A percentile compares a stretch with the other conserved stretches of the same genome.
Evolutionary conservation across 1,140 invertebrate genomes (phyloP).

Genomic region (Portunus trituberculatus): DNA sequence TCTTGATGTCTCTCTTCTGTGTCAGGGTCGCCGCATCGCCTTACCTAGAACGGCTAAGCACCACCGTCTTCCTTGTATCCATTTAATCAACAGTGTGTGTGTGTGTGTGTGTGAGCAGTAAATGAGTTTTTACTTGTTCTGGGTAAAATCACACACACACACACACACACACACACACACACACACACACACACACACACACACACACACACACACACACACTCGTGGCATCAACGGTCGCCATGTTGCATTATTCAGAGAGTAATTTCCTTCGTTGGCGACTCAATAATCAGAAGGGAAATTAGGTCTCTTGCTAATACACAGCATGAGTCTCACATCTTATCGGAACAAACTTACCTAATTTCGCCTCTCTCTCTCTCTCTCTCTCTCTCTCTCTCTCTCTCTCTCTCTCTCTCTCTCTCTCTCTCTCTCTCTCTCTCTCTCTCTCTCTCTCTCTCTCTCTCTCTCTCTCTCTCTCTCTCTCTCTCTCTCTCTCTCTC

Average conservation of each 20-base stretch:
- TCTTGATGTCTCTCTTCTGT: background rate
- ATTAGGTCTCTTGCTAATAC: conserved; percentile 3
- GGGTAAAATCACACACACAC: background rate
- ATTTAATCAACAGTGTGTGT: background rate
- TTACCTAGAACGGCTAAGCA: background rate
- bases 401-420: background rate
- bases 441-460: conserved; percentile 1
- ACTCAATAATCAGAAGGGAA: conserved; percentile 22
- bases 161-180: conserved; percentile 20
- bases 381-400: conserved; percentile 11
- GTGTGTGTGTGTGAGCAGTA: background rate
- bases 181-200: conserved; percentile 10
- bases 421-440: conserved; percentile 17
- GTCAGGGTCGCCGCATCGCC: background rate
- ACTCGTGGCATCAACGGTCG: background rate
- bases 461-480: too few relatives aligned
- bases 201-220: conserved; percentile 6
- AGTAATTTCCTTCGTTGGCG: conserved; percentile 6
- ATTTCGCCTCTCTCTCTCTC: background rate
- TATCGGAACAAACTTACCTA: background rate
- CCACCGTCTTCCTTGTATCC: background rate
- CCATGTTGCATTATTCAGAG: background rate
- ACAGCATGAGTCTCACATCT: background rate
- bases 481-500: conserved; percentile 15
- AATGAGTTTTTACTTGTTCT: too few relatives aligned